A percentile compares a stretch with the other conserved stretches of the same genome.
phyloP scores from a whole-genome alignment of 2,113 vertebrate species.

The Vulpes ferrilata region DNA sequence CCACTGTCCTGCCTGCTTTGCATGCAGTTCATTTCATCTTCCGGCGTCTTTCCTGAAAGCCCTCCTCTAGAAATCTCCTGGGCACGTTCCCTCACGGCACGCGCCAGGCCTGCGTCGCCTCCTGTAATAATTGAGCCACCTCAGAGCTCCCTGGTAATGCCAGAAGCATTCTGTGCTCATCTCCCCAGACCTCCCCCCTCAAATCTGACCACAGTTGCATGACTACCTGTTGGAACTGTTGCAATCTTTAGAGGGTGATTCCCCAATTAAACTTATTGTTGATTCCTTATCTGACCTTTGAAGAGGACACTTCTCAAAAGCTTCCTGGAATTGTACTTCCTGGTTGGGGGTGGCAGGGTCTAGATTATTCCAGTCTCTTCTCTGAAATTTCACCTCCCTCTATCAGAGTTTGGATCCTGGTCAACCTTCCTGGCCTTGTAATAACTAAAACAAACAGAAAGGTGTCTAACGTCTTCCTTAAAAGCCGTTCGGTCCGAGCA shows the following conservation, averaged over 20 bases:
- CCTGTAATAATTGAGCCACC: neutral
- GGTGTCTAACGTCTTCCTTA: conserved; percentile 27
- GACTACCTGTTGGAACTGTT: neutral
- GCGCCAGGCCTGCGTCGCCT: neutral
- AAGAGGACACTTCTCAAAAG: conserved; percentile 63
- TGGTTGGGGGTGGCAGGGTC: neutral
- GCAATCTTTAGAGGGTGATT: conserved; percentile 49
- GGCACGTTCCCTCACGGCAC: neutral
- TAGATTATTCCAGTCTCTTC: conserved; percentile 60
- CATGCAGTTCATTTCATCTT: neutral
- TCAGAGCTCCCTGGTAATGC: neutral
- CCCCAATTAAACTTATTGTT: conserved; percentile 41
- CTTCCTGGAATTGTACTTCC: conserved; percentile 70
- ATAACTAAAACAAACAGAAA: conserved; percentile 24
- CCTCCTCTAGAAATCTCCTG: neutral
- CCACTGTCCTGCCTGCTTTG: neutral
- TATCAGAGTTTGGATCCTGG: conserved; percentile 18
- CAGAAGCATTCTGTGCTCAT: neutral
- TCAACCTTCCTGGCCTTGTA: conserved; percentile 1
- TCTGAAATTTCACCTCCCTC: conserved; percentile 66
- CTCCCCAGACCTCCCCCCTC: neutral
- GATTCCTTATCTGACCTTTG: conserved; percentile 67
- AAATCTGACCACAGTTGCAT: neutral
- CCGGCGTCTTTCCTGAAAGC: neutral
- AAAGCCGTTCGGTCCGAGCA: neutral